Percentiles rank a stretch among this genome's conserved stretches.
These are phyloP conservation scores for Anaspis maculata DNA, from an alignment of 2,888 invertebrate genomes.

Conservation along the genomic window DNA sequence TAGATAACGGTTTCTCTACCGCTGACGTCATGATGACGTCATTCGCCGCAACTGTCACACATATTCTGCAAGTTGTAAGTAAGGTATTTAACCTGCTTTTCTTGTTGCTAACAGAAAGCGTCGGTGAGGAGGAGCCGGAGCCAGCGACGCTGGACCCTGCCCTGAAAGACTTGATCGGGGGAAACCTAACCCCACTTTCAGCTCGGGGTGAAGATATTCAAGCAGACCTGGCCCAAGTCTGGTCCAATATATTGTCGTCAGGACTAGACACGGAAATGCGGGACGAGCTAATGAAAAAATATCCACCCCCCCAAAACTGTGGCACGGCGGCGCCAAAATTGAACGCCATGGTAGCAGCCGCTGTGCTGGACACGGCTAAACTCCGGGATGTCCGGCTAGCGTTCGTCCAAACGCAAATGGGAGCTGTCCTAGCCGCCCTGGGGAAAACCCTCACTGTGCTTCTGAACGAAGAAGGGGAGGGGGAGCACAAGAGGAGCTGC, in stretches of 20 bases:
- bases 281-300: constrained; percentile 4
- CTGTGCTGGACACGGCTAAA: not conserved
- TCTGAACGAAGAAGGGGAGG: constrained; percentile 5
- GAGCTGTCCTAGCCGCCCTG: constrained; percentile 4
- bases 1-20: too few relatives aligned
- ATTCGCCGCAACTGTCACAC: too few relatives aligned
- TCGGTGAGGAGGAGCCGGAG: too few relatives aligned
- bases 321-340: constrained; percentile 1
- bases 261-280: constrained; percentile 4
- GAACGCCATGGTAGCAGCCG: constrained; percentile 4
- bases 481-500: not conserved
- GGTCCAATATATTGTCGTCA: constrained; percentile 3
- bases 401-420: constrained; percentile 2
- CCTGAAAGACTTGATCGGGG: too few relatives aligned
- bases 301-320: constrained; percentile 4
- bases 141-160: too few relatives aligned
- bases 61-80: too few relatives aligned
- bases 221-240: not conserved
- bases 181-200: too few relatives aligned
- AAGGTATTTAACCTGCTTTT: too few relatives aligned
- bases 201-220: not conserved
- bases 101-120: too few relatives aligned
- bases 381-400: constrained; percentile 1
- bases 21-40: too few relatives aligned
- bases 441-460: constrained; percentile 1